phyloP scores from a whole-genome alignment of 2,888 invertebrate genomes.

The Spisula subtruncata region DNA sequence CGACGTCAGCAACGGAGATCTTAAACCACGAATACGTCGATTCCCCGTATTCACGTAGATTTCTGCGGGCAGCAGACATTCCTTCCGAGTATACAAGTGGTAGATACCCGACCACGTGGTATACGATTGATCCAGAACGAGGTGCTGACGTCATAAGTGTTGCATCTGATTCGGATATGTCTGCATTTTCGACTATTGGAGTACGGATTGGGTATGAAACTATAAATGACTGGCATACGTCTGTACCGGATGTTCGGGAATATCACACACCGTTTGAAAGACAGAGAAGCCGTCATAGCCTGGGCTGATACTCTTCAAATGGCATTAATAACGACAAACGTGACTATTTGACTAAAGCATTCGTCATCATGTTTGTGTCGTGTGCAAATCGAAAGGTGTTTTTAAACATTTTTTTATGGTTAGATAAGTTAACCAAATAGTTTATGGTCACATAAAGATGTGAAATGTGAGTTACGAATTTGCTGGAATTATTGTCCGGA shows the following conservation, averaged over 20 bases:
- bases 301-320: no score
- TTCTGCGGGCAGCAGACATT: not conserved
- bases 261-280: not conserved
- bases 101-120: constrained; percentile 8
- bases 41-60: not conserved
- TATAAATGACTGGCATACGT: not conserved
- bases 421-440: no score
- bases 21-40: not conserved
- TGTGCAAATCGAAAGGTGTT: no score
- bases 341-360: no score
- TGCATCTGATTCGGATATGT: not conserved
- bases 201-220: not conserved
- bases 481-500: no score
- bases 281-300: no score
- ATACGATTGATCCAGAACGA: not conserved
- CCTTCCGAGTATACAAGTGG: not conserved
- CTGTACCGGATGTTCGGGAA: not conserved
- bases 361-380: no score
- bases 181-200: not conserved
- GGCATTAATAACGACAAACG: no score
- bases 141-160: not conserved
- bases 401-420: no score
- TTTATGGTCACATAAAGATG: no score
- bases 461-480: no score
- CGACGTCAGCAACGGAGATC: not conserved